Evolutionary conservation across 1,140 invertebrate genomes (phyloP), one percentile per base, ranked within the genome.

Genomic region (Nylanderia fulva): DNA sequence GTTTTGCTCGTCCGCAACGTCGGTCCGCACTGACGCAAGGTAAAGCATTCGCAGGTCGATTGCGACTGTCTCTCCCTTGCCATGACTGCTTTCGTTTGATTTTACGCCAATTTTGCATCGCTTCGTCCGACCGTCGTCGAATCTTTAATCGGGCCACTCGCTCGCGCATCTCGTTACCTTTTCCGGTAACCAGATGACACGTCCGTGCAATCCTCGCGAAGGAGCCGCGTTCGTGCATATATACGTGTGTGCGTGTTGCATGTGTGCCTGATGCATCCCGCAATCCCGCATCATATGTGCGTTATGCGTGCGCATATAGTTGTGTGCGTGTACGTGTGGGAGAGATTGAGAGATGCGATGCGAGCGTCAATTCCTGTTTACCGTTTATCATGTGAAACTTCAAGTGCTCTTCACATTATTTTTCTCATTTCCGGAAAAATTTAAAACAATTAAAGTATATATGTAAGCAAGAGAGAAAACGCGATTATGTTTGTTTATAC

Each of bases 101-200:
- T 29, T 7, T 15, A n/a, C 5, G n/a, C 18, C 7, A 52, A 61
- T 21, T 68, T 24, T 4, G 36, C 21, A 7, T 60, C 33, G 13
- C n/a, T 52, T 24, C 54, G 0, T 6, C 13, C 21, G 9, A 29
- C n/a, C n/a, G n/a, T n/a, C n/a, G n/a, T n/a, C n/a, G 36, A 27
- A 45, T 1, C 36, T 24, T 54, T n/a, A n/a, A n/a, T n/a, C 24
- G 48, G 36, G 33, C 18, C 61, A 27, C 7, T 7, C 5, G 3
- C 2, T n/a, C 36, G 58, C 9, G n/a, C 45, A 60, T 60, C 52
- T 71, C 3, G 66, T 82, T 82, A 71, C 77, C 54, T 82, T 82
- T 72, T 82, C 36, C 11, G 66, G 52, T 72, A 82, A 60, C 52
- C 52, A 71, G 66, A 66, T 82, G 52, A 60, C 54, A 66, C 42